Conservation (phyloP, 2,888 invertebrate species). For the Ophion costatus region DNA sequence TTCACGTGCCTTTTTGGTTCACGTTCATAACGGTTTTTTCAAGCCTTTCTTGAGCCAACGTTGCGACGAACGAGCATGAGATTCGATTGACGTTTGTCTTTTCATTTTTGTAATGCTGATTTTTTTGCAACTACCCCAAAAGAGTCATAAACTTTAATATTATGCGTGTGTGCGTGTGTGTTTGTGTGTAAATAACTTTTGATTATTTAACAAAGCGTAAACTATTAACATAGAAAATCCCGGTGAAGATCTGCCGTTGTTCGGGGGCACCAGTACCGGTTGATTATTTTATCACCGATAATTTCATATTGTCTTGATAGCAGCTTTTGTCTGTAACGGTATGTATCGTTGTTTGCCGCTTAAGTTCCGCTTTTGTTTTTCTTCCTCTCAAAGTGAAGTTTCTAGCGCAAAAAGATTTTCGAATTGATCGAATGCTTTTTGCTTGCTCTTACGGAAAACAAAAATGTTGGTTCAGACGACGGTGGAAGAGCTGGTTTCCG, state of each 20-base stretch:
- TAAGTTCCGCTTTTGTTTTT: conserved; percentile 40
- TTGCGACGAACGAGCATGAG: background rate
- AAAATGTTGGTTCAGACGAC: conserved; percentile 89
- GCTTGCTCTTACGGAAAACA: conserved; percentile 9
- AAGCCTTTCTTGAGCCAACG: background rate
- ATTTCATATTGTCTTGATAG: conserved; percentile 35
- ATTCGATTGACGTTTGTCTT: background rate
- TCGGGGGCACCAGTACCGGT: background rate
- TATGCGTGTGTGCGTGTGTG: background rate
- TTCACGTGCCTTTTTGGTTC: background rate
- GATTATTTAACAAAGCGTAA: conserved; percentile 1
- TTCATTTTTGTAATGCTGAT: background rate
- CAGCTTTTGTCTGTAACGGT: conserved; percentile 42
- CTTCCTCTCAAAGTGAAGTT: background rate
- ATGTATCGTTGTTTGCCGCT: conserved; percentile 48
- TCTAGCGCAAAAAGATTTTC: background rate
- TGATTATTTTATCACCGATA: conserved; percentile 12
- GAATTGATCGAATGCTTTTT: background rate
- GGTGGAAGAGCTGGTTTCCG: conserved; percentile 94
- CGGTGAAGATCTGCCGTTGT: background rate
- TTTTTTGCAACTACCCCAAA: background rate
- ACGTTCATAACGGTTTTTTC: conserved; percentile 8
- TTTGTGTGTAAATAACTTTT: background rate
- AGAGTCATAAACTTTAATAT: background rate
- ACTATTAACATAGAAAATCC: background rate